phyloP scores from a whole-genome alignment of 2,797 vertebrate species.

The Halcyon chelicuti region DNA sequence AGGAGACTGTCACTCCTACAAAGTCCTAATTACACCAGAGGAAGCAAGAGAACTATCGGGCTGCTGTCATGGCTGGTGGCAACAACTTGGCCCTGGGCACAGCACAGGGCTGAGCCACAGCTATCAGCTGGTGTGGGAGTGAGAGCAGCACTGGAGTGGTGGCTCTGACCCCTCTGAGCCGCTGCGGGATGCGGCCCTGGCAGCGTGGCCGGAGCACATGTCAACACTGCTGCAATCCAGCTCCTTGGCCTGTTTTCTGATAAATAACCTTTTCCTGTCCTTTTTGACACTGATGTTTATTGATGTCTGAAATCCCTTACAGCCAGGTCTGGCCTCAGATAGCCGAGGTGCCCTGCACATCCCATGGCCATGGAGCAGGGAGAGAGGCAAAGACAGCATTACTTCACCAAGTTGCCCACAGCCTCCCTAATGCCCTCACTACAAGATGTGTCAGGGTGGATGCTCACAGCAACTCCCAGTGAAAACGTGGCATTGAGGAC shows the following conservation, averaged over 20 bases:
- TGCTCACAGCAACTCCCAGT: background rate
- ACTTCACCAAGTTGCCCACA: background rate
- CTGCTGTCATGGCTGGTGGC: background rate
- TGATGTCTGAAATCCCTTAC: slow-evolving; percentile 43
- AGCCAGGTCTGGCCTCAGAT: slow-evolving; percentile 32
- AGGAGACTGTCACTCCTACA: background rate
- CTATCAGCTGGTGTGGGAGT: background rate
- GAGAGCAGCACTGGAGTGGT: accelerated
- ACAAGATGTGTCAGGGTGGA: background rate
- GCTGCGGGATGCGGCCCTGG: background rate
- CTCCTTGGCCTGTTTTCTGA: background rate
- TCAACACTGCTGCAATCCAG: background rate
- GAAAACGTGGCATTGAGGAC: background rate
- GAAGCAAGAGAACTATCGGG: accelerated
- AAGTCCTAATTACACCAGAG: background rate
- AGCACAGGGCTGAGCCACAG: accelerated
- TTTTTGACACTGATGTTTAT: slow-evolving; percentile 61
- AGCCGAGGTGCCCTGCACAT: background rate
- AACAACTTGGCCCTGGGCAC: background rate
- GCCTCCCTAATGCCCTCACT: background rate
- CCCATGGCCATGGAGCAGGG: accelerated
- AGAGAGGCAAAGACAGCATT: background rate
- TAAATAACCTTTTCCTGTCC: slow-evolving; percentile 57
- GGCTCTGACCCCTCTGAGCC: background rate
- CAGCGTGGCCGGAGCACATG: background rate